phyloP scores from a whole-genome alignment of 2,113 vertebrate genomes.

The Nipponia nippon region DNA sequence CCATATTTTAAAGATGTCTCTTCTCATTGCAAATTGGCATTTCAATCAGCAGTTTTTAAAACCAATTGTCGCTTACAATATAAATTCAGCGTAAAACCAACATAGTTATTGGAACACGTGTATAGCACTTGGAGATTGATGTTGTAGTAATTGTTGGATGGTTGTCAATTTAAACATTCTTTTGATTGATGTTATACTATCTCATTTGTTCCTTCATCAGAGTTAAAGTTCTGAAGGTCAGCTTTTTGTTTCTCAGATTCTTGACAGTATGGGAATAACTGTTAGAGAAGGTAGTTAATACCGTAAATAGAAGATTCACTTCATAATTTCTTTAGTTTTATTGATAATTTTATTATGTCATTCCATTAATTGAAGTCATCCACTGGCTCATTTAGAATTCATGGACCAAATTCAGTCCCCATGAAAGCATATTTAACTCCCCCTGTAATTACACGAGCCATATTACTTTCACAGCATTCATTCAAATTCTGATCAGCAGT shows the following conservation, averaged over 20 bases:
- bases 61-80: not conserved
- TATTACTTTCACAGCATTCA: not conserved
- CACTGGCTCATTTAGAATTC: conserved; percentile 40
- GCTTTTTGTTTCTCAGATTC: not conserved
- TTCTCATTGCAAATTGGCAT: not conserved
- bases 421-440: not conserved
- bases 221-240: conserved; percentile 2
- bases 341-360: conserved; percentile 29
- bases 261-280: not conserved
- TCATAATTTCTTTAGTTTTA: not conserved
- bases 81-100: conserved; percentile 9
- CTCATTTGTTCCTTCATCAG: not conserved
- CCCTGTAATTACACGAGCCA: not conserved
- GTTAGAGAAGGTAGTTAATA: not conserved
- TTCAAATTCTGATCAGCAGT: conserved; percentile 23
- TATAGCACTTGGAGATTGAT: not conserved
- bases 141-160: not conserved
- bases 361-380: conserved; percentile 26
- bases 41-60: conserved; percentile 15
- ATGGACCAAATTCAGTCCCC: not conserved
- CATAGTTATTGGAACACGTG: not conserved
- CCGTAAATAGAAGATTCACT: not conserved
- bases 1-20: not conserved
- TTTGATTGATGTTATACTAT: not conserved
- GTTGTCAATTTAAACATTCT: not conserved